A percentile compares a stretch with the other conserved stretches of the same genome.
These are phyloP conservation scores for Mystacides longicornis DNA, from an alignment of 2,888 invertebrate species.

Conservation along the genomic window DNA sequence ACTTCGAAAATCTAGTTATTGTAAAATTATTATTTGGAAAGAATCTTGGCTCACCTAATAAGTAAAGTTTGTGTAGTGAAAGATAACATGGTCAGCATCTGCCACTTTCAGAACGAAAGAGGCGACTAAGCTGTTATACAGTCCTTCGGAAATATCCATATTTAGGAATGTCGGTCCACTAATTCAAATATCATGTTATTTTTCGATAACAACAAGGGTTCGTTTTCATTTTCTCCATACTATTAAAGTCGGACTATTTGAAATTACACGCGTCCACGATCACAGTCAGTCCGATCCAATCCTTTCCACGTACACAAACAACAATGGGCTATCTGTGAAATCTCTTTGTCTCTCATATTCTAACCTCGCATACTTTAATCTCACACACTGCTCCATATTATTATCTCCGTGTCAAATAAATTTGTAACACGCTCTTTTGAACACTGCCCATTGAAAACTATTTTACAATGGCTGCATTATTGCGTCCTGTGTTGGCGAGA, in stretches of 20 bases:
- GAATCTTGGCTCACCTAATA: too few relatives aligned
- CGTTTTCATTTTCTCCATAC: too few relatives aligned
- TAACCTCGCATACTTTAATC: neutral
- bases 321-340: neutral
- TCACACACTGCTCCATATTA: neutral
- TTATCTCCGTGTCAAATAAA: conserved; percentile 4
- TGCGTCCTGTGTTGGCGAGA: conserved; percentile 10
- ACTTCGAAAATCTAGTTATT: too few relatives aligned
- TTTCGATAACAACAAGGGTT: too few relatives aligned
- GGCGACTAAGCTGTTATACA: too few relatives aligned
- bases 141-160: too few relatives aligned
- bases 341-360: neutral
- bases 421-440: conserved; percentile 7
- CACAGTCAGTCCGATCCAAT: neutral
- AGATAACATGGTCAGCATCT: too few relatives aligned
- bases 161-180: too few relatives aligned
- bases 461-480: conserved; percentile 14
- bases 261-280: conserved; percentile 9
- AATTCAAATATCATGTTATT: too few relatives aligned
- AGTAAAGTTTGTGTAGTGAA: too few relatives aligned
- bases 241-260: neutral
- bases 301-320: neutral
- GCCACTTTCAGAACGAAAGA: too few relatives aligned
- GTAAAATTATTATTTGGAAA: too few relatives aligned
- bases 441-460: neutral